Evolutionary conservation across 2,888 invertebrate species (phyloP), one percentile per base, ranked within the genome.

Genomic region (Scelioninae gen. 1): DNA sequence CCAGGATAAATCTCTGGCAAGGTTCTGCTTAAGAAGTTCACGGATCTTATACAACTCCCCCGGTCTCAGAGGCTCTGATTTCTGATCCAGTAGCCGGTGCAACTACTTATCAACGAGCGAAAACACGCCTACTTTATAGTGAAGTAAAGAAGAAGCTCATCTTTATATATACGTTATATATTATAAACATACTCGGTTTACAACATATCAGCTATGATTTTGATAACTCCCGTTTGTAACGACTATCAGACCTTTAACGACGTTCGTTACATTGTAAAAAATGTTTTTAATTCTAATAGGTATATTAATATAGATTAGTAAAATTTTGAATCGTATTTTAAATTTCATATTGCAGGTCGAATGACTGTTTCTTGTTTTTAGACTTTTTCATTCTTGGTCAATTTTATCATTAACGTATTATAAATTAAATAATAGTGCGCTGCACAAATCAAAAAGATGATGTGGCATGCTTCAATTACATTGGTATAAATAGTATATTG

Each of bases 31-130:
- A 84, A 87, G 86, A 84, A 88, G 86, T 85, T 86, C 78, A 80
- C 77, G 4, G 29, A 82, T 71, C 79, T 84, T 84, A 82, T 86
- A 85, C 85, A 85, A 85, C 82, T 81, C 83, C 76, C 84, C 79
- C 84, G 60, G 74, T 62, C 78, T 69, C 79, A 43, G 71, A 87
- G 88, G 90, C 90, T 92, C 92, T 92, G 91, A 92, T 92, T 92
- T 92, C 92, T 91, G 91, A 91, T 90, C 90, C 89, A 85, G 84
- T 84, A 88, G 91, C 90, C 88, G 89, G 90, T 90, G 90, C 90
- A 89, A 88, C 90, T 91, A 91, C 91, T 90, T 89, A 89, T 91
- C 91, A 91, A 84, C 84, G 78, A 8, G 11, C 81, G 62, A 75
- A 86, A 85, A 84, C 86, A 87, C 87, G 87, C 87, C 88, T 82